Percentiles rank a stretch among this genome's conserved stretches.
Conservation (phyloP, 1,140 invertebrate species). For the Monomorium pharaonis region DNA sequence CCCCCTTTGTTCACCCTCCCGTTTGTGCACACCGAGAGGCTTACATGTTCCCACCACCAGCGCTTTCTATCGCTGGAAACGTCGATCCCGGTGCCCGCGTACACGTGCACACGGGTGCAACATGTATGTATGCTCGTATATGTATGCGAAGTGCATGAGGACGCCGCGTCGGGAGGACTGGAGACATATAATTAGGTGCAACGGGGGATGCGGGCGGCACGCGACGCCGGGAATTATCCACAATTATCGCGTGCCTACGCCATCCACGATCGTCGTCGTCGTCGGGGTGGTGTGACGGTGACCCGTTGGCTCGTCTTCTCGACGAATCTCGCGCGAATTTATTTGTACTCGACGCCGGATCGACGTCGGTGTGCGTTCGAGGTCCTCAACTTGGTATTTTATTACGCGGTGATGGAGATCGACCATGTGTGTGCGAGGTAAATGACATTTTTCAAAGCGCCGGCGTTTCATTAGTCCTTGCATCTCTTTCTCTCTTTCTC, state of each 20-base stretch:
- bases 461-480: slow-evolving; percentile 33
- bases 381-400: slow-evolving; percentile 3
- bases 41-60: slow-evolving; percentile 16
- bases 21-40: slow-evolving; percentile 33
- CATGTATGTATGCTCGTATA: not conserved
- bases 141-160: slow-evolving; percentile 14
- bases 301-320: not conserved
- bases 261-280: slow-evolving; percentile 46
- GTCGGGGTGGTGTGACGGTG: not conserved
- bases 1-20: slow-evolving; percentile 39
- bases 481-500: not conserved
- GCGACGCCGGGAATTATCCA: slow-evolving; percentile 72
- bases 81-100: not conserved
- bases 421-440: slow-evolving; percentile 19
- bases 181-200: slow-evolving; percentile 73
- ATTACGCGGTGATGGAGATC: slow-evolving; percentile 25
- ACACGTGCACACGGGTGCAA: not conserved
- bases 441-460: slow-evolving; percentile 50
- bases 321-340: slow-evolving; percentile 39
- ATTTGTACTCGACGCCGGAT: not conserved
- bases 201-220: slow-evolving; percentile 67
- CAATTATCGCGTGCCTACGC: slow-evolving; percentile 69
- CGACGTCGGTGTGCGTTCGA: not conserved
- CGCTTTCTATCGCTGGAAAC: slow-evolving; percentile 42
- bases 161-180: not conserved